Conservation (phyloP, 1,140 invertebrate genomes). For the fruit fly (Drosophila melanogaster) region DNA sequence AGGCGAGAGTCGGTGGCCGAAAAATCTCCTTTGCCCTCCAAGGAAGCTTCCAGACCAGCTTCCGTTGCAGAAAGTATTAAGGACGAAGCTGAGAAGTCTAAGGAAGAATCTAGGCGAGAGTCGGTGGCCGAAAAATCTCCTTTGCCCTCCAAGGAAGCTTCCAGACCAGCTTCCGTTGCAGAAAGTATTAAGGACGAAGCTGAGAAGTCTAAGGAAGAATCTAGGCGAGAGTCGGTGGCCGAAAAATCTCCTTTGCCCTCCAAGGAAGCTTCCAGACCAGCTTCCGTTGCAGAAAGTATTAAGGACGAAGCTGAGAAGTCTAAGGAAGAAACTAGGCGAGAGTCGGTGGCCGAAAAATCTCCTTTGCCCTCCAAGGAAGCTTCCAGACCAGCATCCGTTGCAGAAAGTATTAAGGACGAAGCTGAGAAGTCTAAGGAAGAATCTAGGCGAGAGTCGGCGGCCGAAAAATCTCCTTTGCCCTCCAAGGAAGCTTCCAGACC, state of each 20-base stretch:
- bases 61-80: slow-evolving; percentile 5
- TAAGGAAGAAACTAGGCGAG: background rate
- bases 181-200: slow-evolving; percentile 29
- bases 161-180: slow-evolving; percentile 38
- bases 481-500: too few relatives aligned
- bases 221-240: slow-evolving; percentile 26
- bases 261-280: slow-evolving; percentile 22
- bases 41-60: too few relatives aligned
- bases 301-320: slow-evolving; percentile 25
- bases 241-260: slow-evolving; percentile 2
- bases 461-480: background rate
- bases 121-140: slow-evolving; percentile 31
- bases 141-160: slow-evolving; percentile 18
- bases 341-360: slow-evolving; percentile 20
- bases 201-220: background rate
- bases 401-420: slow-evolving; percentile 17
- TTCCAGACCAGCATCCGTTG: slow-evolving; percentile 47
- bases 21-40: too few relatives aligned
- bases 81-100: background rate
- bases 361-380: slow-evolving; percentile 18
- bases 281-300: slow-evolving; percentile 30
- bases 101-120: background rate
- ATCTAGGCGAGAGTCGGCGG: too few relatives aligned
- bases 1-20: too few relatives aligned
- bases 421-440: slow-evolving; percentile 6